Conservation (phyloP, 2,888 invertebrate genomes). For the Branchellion lobata region DNA sequence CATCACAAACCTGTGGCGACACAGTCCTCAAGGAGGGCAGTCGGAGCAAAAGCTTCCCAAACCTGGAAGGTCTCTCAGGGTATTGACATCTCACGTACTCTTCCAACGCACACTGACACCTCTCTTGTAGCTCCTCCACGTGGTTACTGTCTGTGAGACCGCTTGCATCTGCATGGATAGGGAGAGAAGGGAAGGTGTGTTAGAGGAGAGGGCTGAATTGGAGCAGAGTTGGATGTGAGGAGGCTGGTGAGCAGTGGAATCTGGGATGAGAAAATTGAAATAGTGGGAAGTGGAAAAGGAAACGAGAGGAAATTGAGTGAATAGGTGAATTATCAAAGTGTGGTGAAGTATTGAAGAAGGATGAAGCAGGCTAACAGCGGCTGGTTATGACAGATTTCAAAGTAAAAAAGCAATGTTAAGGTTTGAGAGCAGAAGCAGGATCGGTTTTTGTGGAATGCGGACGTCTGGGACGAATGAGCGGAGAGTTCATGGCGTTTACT, state of each 20-base stretch:
- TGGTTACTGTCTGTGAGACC: constrained; percentile 90
- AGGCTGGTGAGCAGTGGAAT: background rate
- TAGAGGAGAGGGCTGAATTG: background rate
- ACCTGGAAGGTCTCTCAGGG: constrained; percentile 92
- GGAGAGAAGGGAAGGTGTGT: background rate
- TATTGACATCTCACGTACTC: constrained; percentile 96
- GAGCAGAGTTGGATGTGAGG: background rate
- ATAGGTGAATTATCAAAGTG: background rate
- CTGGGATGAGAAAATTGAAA: background rate
- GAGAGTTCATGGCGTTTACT: too few species aligned
- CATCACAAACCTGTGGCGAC: constrained; percentile 82
- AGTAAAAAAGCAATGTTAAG: too few species aligned
- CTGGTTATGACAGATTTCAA: too few species aligned
- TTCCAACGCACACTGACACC: constrained; percentile 96
- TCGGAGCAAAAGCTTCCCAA: constrained; percentile 87
- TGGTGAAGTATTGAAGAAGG: too few species aligned
- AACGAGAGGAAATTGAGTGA: background rate
- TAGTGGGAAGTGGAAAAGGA: constrained; percentile 1
- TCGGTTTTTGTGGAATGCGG: too few species aligned
- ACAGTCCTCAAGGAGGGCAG: constrained; percentile 90
- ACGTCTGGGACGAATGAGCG: too few species aligned
- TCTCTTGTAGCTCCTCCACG: constrained; percentile 94
- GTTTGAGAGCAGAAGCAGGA: too few species aligned
- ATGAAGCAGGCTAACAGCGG: too few species aligned
- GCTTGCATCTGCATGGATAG: constrained; percentile 80